Percentiles rank a stretch among this genome's conserved stretches.
Evolutionary conservation across 2,797 vertebrate genomes (phyloP).

Genomic region (Triplophysa bombifrons): DNA sequence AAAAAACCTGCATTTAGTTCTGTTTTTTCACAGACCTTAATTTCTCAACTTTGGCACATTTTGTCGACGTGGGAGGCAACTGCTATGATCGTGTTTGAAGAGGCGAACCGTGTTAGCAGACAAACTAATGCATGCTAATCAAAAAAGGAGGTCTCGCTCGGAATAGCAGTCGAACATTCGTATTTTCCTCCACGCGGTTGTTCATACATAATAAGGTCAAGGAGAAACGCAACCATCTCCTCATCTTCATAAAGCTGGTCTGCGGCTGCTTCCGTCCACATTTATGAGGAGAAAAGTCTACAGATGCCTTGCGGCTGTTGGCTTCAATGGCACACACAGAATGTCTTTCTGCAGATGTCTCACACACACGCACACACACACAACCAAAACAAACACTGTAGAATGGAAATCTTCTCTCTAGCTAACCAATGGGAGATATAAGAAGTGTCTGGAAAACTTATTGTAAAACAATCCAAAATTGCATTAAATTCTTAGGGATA

Average conservation of each 20-base stretch:
- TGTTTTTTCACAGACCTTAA: slow-evolving; percentile 36
- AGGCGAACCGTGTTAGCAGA: slow-evolving; percentile 47
- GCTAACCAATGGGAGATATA: too few relatives aligned
- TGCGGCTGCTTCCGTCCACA: slow-evolving; percentile 42
- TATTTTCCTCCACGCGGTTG: slow-evolving; percentile 31
- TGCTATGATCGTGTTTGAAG: slow-evolving; percentile 48
- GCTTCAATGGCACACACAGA: slow-evolving; percentile 25
- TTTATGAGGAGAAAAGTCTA: slow-evolving; percentile 44
- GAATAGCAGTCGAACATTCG: slow-evolving; percentile 21
- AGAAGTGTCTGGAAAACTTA: neutral
- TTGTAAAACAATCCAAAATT: too few relatives aligned
- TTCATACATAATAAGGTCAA: slow-evolving; percentile 50
- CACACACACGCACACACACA: neutral
- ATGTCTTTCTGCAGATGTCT: slow-evolving; percentile 29
- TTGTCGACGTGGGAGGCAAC: slow-evolving; percentile 49
- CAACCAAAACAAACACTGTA: neutral
- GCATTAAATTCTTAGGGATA: neutral
- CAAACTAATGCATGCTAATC: slow-evolving; percentile 52
- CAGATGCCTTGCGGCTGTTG: slow-evolving; percentile 49
- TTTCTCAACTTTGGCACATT: slow-evolving; percentile 16
- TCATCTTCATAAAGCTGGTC: slow-evolving; percentile 47
- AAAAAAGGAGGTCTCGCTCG: slow-evolving; percentile 49
- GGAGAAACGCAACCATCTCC: slow-evolving; percentile 40
- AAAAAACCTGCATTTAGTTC: slow-evolving; percentile 11
- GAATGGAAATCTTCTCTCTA: neutral